Percentiles rank a stretch among this genome's conserved stretches.
These are phyloP conservation scores for Eretmochelys imbricata DNA, from an alignment of 2,113 vertebrate species.

Conservation along the genomic window DNA sequence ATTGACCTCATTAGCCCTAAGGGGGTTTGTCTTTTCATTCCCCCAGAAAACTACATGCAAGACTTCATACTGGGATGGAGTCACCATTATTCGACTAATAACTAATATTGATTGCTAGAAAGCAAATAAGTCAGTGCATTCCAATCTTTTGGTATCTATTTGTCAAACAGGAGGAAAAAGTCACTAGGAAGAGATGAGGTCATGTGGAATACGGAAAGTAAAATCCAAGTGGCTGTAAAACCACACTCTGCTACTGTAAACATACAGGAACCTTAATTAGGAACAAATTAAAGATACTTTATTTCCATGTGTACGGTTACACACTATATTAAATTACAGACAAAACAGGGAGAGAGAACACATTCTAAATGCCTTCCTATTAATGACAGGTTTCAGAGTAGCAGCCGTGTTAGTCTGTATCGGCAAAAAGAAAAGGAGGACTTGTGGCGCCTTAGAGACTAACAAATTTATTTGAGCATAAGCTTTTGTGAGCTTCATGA, in stretches of 20 bases:
- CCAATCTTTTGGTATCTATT: background rate
- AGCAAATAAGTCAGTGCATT: background rate
- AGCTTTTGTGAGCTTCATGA: too few species aligned
- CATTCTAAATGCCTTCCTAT: background rate
- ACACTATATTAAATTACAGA: background rate
- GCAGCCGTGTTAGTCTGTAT: too few species aligned
- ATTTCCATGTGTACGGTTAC: background rate
- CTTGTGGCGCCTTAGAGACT: too few species aligned
- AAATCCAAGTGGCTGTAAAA: background rate
- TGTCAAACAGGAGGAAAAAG: background rate
- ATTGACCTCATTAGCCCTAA: constrained; percentile 33
- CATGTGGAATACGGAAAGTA: background rate
- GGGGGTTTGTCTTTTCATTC: constrained; percentile 46
- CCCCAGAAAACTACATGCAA: constrained; percentile 23
- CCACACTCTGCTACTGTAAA: rapidly evolving
- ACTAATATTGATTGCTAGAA: background rate
- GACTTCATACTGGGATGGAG: background rate
- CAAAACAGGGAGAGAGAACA: background rate
- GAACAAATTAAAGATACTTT: background rate
- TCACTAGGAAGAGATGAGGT: background rate
- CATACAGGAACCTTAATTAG: background rate
- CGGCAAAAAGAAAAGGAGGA: too few species aligned
- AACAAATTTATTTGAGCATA: too few species aligned
- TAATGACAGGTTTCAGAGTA: rapidly evolving
- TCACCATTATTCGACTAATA: background rate